Evolutionary conservation across 2,888 invertebrate genomes (phyloP), one percentile per base, ranked within the genome.

Genomic region (Odontothrips loti): DNA sequence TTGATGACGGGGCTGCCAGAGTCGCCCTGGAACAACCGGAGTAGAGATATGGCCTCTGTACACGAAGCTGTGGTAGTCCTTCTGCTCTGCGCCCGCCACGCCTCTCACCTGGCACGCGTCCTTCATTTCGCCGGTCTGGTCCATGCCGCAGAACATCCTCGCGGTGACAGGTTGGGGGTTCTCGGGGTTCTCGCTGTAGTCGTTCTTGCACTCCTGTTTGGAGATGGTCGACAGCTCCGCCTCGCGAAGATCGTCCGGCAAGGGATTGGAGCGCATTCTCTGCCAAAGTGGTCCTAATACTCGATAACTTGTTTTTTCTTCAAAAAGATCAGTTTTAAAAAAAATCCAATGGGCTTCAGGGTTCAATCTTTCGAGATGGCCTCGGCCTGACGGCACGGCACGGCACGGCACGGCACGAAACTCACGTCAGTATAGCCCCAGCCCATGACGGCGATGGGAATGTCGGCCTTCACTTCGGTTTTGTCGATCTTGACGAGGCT

Each of bases 141-240:
- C 11, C 68, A 68, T 68, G 68, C 23, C 68, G 23, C 68, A 68
- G 68, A 68, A 23, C 68, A 68, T 68, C 68, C 68, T 68, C 23
- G 9, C 23, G 10, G 68, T 68, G 68, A 68, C 23, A 6, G 68
- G n/a, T n/a, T 68, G 68, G 9, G 6, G 68, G 23, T 23, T 1
- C 68, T 43, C 3, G 6, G 6, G 34, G 34, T 6, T 6, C 3
- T 4, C 68, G 23, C 1, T 9, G 23, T 68, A 68, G 68, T 68
- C 68, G 23, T n/a, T 1, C 23, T n/a, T 1, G 68, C 68, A 68
- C 68, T 68, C 68, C 23, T n/a, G 23, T 68, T 11, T n/a, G n/a
- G n/a, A n/a, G 23, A 68, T 68, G 23, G 68, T 23, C 9, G 20
- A 20, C 23, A 68, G 6, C 11, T 23, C 11, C 8, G 23, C 68